phyloP scores from a whole-genome alignment of 1,140 invertebrate species.

The Zaprionus camerounensis region DNA sequence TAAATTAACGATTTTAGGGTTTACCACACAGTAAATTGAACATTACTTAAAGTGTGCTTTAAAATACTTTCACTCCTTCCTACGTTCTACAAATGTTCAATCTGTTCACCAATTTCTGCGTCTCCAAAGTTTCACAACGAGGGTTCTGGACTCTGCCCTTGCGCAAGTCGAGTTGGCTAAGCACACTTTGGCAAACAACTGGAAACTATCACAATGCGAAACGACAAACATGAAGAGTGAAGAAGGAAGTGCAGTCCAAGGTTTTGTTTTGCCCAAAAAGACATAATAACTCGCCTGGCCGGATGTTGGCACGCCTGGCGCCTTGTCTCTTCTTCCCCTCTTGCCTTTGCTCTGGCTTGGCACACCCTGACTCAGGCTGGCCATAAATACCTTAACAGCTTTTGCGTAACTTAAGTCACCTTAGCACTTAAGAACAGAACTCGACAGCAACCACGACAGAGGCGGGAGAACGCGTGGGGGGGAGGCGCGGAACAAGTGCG shows the following conservation, averaged over 20 bases:
- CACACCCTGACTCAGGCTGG: conserved; percentile 44
- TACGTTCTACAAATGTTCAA: neutral
- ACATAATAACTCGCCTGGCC: conserved; percentile 37
- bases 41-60: too few species aligned
- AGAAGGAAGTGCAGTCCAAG: conserved; percentile 4
- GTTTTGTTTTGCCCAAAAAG: conserved; percentile 27
- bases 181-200: conserved; percentile 30
- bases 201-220: conserved; percentile 28
- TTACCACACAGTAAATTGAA: too few species aligned
- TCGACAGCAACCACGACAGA: conserved; percentile 4
- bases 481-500: conserved; percentile 19
- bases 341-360: conserved; percentile 27
- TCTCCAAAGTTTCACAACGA: too few species aligned
- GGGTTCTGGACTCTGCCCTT: neutral
- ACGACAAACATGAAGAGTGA: conserved; percentile 32
- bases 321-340: neutral
- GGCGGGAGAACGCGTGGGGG: neutral
- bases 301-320: conserved; percentile 34
- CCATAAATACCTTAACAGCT: conserved; percentile 81
- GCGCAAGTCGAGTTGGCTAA: conserved; percentile 17
- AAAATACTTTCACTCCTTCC: too few species aligned
- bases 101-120: neutral
- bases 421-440: conserved; percentile 63
- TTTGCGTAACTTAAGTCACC: conserved; percentile 78
- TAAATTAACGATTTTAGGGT: too few species aligned